Conservation (phyloP, 1,140 invertebrate genomes). For the Halyomorpha halys region DNA sequence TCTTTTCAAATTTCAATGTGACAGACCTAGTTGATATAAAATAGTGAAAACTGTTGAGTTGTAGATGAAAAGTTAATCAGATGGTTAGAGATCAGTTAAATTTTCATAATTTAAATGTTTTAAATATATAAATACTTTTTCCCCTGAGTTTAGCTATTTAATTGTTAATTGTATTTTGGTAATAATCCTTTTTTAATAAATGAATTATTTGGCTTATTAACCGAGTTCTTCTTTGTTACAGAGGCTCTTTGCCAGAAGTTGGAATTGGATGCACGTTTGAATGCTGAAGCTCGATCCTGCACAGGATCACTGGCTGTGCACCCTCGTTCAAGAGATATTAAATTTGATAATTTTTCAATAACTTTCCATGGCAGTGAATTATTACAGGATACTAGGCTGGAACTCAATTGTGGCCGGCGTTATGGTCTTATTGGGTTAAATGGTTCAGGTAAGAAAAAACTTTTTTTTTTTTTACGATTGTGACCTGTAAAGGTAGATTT, state of each 20-base stretch:
- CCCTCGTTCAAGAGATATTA: slow-evolving; percentile 88
- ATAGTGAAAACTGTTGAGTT: too few species aligned
- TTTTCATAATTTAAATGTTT: too few species aligned
- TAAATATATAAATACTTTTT: too few species aligned
- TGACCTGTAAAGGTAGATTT: background rate
- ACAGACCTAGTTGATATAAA: too few species aligned
- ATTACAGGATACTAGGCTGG: slow-evolving; percentile 88
- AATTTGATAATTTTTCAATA: slow-evolving; percentile 94
- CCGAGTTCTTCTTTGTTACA: slow-evolving; percentile 33
- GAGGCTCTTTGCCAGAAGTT: slow-evolving; percentile 79
- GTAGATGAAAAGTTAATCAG: too few species aligned
- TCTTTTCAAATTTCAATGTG: too few species aligned
- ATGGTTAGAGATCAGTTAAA: too few species aligned
- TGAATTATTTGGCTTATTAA: too few species aligned
- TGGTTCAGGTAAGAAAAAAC: slow-evolving; percentile 83
- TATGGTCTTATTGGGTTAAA: slow-evolving; percentile 95
- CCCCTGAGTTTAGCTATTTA: too few species aligned
- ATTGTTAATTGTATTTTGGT: too few species aligned
- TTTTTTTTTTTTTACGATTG: too few species aligned
- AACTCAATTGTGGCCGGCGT: slow-evolving; percentile 90
- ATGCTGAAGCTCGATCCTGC: slow-evolving; percentile 85
- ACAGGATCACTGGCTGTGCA: slow-evolving; percentile 92
- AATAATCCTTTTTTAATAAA: too few species aligned
- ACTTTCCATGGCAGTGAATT: slow-evolving; percentile 96
- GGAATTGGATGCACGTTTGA: slow-evolving; percentile 79